Evolutionary conservation across 2,113 vertebrate genomes (phyloP), one percentile per base, ranked within the genome.

Genomic region (Alces alces): DNA sequence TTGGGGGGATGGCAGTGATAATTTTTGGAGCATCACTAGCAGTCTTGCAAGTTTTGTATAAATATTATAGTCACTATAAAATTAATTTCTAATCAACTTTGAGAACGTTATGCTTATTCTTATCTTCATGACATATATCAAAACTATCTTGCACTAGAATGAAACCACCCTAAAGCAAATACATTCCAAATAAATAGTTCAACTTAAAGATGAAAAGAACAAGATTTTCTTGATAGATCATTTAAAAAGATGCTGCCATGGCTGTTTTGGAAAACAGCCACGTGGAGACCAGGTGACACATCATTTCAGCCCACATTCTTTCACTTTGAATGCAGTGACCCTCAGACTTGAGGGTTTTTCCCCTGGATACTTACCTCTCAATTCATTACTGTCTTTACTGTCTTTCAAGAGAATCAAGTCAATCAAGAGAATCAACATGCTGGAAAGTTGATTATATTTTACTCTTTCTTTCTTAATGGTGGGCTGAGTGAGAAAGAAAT

Each of bases 71-170:
- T 85, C 23, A 76, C 39, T 93, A 82, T 28, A 91, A 39, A 16
- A 1, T 86, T 76, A 58, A 21, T 66, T 73, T 85, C 23, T 86
- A 84, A 91, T 89, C 76, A 83, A 39, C 61, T 94, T 93, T 89
- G 36, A 80, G 23, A 47, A 91, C 2, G 5, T 43, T 85, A 21
- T 60, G 10, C 17, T 55, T 70, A 57, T 30, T 64, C 9, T 70
- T 36, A 11, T 8, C 50, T 95, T 96, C 16, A 54, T 52, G 27
- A 82, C 25, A 14, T 52, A 54, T 76, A 66, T 89, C 36, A 78
- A 89, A 93, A 76, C 16, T 23, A 33, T 84, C 16, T 96, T 3
- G 17, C 39, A 16, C 23, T 92, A 80, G 80, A 92, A 66, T 70
- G 27, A 95, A 92, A 82, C 7, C 3, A 76, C 6, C 28, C 70